Percentiles rank a stretch among this genome's conserved stretches.
Conservation (phyloP, 2,113 vertebrate genomes). For the Chauna torquata region DNA sequence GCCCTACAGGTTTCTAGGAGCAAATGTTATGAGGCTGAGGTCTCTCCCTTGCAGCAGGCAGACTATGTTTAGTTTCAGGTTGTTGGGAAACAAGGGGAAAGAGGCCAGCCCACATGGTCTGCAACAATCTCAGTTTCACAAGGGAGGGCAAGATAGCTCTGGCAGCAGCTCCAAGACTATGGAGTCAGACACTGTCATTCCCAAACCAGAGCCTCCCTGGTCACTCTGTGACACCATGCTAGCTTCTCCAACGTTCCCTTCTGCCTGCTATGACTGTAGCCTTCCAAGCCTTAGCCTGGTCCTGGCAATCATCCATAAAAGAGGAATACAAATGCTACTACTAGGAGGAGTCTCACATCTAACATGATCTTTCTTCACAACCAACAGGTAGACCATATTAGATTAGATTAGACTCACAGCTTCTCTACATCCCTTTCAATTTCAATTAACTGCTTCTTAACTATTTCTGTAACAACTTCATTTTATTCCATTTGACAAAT, state of each 20-base stretch:
- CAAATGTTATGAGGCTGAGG: background rate
- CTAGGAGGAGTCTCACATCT: background rate
- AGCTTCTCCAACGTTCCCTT: background rate
- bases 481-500: background rate
- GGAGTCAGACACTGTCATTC: background rate
- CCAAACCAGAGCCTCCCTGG: too few species aligned
- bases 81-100: background rate
- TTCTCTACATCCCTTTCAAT: background rate
- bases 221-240: background rate
- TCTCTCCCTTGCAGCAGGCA: background rate
- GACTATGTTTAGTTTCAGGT: background rate
- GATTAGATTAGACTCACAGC: background rate
- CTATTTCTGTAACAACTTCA: background rate
- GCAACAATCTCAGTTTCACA: background rate
- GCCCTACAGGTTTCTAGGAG: background rate
- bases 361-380: background rate
- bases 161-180: background rate
- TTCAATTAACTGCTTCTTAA: background rate
- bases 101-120: background rate
- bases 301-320: background rate
- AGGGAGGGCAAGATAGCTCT: background rate
- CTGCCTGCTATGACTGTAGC: background rate
- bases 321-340: background rate
- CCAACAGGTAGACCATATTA: background rate
- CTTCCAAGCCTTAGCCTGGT: too few species aligned